Evolutionary conservation across 1,140 invertebrate species (phyloP), one percentile per base, ranked within the genome.

Genomic region (Bradynema listronoti): DNA sequence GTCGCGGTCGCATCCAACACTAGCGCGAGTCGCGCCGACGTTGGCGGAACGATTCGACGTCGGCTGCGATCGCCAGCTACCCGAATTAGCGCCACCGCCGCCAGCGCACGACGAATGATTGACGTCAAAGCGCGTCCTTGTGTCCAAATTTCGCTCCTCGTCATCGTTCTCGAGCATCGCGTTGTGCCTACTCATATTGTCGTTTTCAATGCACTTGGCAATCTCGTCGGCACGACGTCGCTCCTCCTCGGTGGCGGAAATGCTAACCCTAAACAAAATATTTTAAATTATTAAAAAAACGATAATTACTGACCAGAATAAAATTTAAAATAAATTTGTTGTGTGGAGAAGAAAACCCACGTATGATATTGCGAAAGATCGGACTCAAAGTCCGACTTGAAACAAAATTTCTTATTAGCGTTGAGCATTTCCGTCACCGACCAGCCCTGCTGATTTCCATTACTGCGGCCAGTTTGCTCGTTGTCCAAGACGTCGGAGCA

Each of bases 371-470:
- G 58, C 4, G 60, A 46, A 7, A 62, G 36, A 41, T 62, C 58
- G 16, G 61, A 56, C 16, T 62, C 46, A 16, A 62, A 62, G 29
- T 56, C 42, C 14, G 56, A 19, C 16, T 19, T 27, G 22, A 62
- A 45, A 9, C 60, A 56, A 22, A 62, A 49, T 24, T 50, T 24
- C 14, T 49, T 32, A 41, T 62, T 62, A 30, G 62, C 30, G 16
- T 27, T 39, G 27, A 62, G 53, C 60, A 62, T 62, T 16, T 62
- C 63, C n/a, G 66, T 56, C 29, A 55, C 55, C 39, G 58, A 62
- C 58, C 58, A 60, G 11, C 56, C 54, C n/a, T n/a, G n/a, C n/a
- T n/a, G n/a, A n/a, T n/a, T n/a, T n/a, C 36, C 36, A 39, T 14
- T 39, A 14, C 36, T 19, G 36, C 19, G 14, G 14, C 14, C 14